Conservation (phyloP, 2,113 vertebrate genomes). For the Clarias batrachus region DNA sequence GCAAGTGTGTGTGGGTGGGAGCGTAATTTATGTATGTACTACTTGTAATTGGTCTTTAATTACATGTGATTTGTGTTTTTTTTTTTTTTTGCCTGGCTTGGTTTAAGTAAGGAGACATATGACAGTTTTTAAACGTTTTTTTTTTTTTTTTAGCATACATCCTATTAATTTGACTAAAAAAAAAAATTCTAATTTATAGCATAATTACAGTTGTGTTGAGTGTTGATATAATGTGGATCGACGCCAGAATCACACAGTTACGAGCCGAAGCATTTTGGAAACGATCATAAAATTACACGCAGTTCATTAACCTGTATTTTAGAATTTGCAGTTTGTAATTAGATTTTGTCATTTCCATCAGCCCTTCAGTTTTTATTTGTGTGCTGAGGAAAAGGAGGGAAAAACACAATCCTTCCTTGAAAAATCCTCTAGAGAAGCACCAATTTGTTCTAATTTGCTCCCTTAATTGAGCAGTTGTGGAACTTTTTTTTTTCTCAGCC, state of each 20-base stretch:
- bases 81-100: neutral
- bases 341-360: neutral
- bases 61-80: neutral
- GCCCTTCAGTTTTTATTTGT: neutral
- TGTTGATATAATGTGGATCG: neutral
- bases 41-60: neutral
- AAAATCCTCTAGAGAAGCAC: slow-evolving; percentile 16
- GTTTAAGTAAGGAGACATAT: neutral
- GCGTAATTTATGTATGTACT: neutral
- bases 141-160: neutral
- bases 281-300: neutral
- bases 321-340: slow-evolving; percentile 1
- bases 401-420: neutral
- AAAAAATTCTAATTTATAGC: neutral
- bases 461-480: slow-evolving; percentile 35
- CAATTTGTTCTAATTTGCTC: slow-evolving; percentile 26
- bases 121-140: neutral
- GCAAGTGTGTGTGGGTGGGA: neutral
- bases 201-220: neutral
- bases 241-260: neutral
- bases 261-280: neutral
- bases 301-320: neutral
- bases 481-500: slow-evolving; percentile 23
- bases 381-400: neutral
- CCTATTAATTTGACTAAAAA: neutral